A percentile compares a stretch with the other conserved stretches of the same genome.
Conservation (phyloP, 2,888 invertebrate species). For the Drosophila flavopinicola region DNA sequence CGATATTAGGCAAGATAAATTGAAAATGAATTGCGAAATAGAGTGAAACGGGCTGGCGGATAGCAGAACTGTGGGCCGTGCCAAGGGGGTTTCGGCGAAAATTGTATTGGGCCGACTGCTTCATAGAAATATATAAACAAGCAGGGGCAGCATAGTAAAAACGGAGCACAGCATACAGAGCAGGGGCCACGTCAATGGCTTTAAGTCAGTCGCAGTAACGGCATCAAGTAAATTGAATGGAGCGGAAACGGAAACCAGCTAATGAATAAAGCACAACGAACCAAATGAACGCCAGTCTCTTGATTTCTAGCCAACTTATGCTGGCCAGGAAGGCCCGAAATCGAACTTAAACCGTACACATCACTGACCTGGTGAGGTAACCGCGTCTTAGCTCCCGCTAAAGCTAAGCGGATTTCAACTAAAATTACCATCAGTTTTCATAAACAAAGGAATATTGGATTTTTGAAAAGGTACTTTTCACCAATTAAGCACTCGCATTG, state of each 20-base stretch:
- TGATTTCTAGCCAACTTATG: conserved; percentile 13
- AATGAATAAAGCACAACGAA: conserved; percentile 75
- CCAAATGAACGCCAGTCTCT: conserved; percentile 64
- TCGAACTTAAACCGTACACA: conserved; percentile 45
- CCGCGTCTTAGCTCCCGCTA: conserved; percentile 5
- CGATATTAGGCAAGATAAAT: conserved; percentile 81
- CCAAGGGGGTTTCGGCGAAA: conserved; percentile 32
- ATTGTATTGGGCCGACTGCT: conserved; percentile 30
- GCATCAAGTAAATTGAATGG: conserved; percentile 73
- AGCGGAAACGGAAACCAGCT: conserved; percentile 77
- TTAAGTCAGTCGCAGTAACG: conserved; percentile 66
- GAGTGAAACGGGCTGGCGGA: conserved; percentile 27
- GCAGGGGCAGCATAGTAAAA: conserved; percentile 27
- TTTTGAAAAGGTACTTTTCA: conserved; percentile 10
- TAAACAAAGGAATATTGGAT: conserved; percentile 47
- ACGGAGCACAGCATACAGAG: conserved; percentile 42
- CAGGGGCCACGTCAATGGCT: conserved; percentile 63
- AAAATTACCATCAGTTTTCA: conserved; percentile 57
- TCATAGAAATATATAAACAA: conserved; percentile 57
- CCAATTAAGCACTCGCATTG: no score
- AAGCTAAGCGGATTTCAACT: conserved; percentile 8
- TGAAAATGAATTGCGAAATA: conserved; percentile 76
- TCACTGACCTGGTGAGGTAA: conserved; percentile 34
- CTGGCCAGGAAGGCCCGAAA: conserved; percentile 10
- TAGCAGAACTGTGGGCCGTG: not conserved